Conservation (phyloP, 2,888 invertebrate species). For the Agriopis leucophaearia region DNA sequence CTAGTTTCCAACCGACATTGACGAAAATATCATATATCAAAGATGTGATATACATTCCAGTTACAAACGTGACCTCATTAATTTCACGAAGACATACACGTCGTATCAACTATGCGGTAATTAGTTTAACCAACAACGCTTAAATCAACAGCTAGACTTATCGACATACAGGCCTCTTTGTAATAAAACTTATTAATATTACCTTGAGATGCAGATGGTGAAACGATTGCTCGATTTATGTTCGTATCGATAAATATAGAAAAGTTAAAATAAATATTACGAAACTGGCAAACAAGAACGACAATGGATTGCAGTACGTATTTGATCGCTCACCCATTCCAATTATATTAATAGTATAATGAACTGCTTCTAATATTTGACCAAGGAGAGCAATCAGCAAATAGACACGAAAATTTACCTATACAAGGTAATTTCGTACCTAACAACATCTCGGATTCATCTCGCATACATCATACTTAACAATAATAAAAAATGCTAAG, state of each 20-base stretch:
- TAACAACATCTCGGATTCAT: no score
- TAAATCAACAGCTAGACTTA: slow-evolving; percentile 14
- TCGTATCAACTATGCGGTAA: slow-evolving; percentile 35
- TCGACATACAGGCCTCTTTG: slow-evolving; percentile 18
- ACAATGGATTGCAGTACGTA: slow-evolving; percentile 5
- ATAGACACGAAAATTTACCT: not conserved
- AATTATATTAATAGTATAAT: slow-evolving; percentile 7
- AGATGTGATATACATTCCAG: slow-evolving; percentile 44
- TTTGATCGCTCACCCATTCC: slow-evolving; percentile 10
- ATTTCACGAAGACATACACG: slow-evolving; percentile 26
- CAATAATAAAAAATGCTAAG: no score
- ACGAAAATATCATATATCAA: slow-evolving; percentile 63
- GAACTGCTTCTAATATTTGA: slow-evolving; percentile 3
- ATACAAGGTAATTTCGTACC: no score
- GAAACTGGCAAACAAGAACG: slow-evolving; percentile 19
- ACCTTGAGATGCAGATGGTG: slow-evolving; percentile 35
- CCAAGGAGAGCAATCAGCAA: not conserved
- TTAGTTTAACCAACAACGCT: slow-evolving; percentile 20
- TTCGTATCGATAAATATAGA: slow-evolving; percentile 23
- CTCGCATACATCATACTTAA: no score
- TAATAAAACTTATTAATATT: slow-evolving; percentile 12
- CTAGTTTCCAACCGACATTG: slow-evolving; percentile 55
- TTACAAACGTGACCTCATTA: slow-evolving; percentile 35
- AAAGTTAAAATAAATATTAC: slow-evolving; percentile 23
- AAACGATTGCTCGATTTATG: slow-evolving; percentile 21